Evolutionary conservation across 2,113 vertebrate genomes (phyloP), one percentile per base, ranked within the genome.

Genomic region (Hippocampus abdominalis): DNA sequence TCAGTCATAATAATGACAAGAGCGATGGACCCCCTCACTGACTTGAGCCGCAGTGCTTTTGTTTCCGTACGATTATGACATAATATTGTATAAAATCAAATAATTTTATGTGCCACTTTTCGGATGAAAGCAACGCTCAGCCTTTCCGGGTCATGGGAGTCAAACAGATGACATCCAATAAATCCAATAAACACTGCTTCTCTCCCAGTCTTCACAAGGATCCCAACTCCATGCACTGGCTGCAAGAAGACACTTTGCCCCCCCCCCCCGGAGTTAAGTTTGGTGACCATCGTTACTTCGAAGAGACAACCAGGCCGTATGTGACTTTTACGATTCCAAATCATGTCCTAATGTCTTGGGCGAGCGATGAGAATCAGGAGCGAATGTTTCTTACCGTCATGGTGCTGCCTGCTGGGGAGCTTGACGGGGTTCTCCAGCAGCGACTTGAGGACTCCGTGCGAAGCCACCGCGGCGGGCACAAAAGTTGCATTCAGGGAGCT

Each of bases 371-470:
- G 12, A 32, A 32, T 4, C 12, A 16, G 15, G 13, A 15, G 13
- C 1, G 15, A 12, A 16, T 48, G 44, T 48, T 48, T 4, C 3
- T 54, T 60, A 85, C 86, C 84, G 75, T 95, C 94, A 6, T 94
- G 94, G 40, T 93, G 94, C 39, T 93, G 93, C 74, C 94, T 92
- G 57, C 6, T 2, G 61, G 95, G 94, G 76, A 96, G 93, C 88
- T 95, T 96, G 83, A 95, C 84, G 18, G 96, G 96, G 80, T 94
- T 98, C 83, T 98, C 96, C 94, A 97, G 93, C 76, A 98, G 91
- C 65, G 95, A 95, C 89, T 96, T 97, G 64, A 98, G 94, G 62
- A 97, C 95, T 72, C 94, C 95, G 81, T 96, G 95, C 68, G 93
- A 91, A 68, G 74, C 69, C 21, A 11, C 51, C 21, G 93, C 92